phyloP scores from a whole-genome alignment of 2,888 invertebrate species.

The Apeira syringaria region DNA sequence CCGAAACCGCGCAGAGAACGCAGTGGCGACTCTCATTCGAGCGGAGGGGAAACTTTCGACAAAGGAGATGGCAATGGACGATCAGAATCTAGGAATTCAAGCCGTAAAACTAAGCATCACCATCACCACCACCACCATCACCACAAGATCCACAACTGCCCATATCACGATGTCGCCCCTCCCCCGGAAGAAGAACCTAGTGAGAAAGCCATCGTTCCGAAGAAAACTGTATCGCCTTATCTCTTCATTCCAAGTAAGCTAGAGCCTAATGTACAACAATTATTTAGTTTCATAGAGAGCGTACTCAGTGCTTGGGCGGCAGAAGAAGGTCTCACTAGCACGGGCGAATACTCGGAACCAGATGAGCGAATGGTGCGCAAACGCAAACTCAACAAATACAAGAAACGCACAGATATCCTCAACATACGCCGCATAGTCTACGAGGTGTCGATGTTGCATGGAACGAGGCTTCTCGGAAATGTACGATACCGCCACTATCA shows the following conservation, averaged over 20 bases:
- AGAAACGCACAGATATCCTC: constrained; percentile 86
- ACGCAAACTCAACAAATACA: constrained; percentile 84
- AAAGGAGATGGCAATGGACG: constrained; percentile 60
- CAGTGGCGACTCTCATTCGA: constrained; percentile 76
- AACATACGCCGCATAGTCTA: constrained; percentile 87
- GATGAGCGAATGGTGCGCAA: constrained; percentile 87
- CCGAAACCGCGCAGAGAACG: constrained; percentile 67
- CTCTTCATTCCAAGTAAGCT: constrained; percentile 81
- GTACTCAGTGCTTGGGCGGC: constrained; percentile 92
- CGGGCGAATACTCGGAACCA: constrained; percentile 89
- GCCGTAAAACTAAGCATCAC: constrained; percentile 64
- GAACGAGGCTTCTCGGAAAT: constrained; percentile 87
- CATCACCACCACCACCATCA: constrained; percentile 72
- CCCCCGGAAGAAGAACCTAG: constrained; percentile 66
- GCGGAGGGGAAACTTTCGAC: constrained; percentile 72
- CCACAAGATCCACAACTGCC: constrained; percentile 73
- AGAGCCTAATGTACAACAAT: constrained; percentile 91
- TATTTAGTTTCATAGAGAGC: constrained; percentile 92
- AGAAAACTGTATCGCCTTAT: constrained; percentile 79
- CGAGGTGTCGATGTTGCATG: constrained; percentile 88
- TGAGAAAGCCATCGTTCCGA: constrained; percentile 61
- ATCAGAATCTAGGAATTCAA: constrained; percentile 51
- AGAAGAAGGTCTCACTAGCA: constrained; percentile 88
- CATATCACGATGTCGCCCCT: constrained; percentile 67
- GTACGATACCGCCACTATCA: constrained; percentile 90